Percentiles rank a stretch among this genome's conserved stretches.
These are phyloP conservation scores for Discoglossus pictus DNA, from an alignment of 2,797 vertebrate species.

Conservation along the genomic window DNA sequence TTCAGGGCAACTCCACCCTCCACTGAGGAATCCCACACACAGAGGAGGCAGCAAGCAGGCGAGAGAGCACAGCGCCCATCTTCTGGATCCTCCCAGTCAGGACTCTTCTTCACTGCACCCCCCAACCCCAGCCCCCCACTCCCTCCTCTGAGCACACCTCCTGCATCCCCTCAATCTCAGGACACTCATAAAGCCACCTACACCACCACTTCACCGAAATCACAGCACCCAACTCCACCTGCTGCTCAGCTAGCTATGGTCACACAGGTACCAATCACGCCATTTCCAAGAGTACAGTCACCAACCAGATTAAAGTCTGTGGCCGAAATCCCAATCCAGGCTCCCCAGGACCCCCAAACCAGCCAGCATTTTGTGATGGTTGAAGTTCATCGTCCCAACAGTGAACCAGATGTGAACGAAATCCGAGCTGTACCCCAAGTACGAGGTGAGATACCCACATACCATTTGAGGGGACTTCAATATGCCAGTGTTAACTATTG, in stretches of 20 bases:
- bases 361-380: slow-evolving; percentile 91
- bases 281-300: slow-evolving; percentile 91
- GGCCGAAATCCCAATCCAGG: slow-evolving; percentile 35
- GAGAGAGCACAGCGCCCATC: slow-evolving; percentile 76
- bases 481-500: too few species aligned
- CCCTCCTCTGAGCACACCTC: slow-evolving; percentile 55
- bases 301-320: slow-evolving; percentile 71
- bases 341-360: slow-evolving; percentile 56
- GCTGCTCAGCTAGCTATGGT: slow-evolving; percentile 77
- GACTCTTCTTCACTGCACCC: slow-evolving; percentile 82
- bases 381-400: slow-evolving; percentile 91
- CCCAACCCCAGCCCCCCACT: slow-evolving; percentile 60
- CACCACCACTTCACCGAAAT: slow-evolving; percentile 61
- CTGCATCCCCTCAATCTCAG: slow-evolving; percentile 51
- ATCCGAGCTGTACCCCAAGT: slow-evolving; percentile 88
- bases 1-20: slow-evolving; percentile 59
- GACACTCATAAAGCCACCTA: slow-evolving; percentile 60
- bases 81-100: slow-evolving; percentile 81
- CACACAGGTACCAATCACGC: slow-evolving; percentile 79
- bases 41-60: slow-evolving; percentile 63
- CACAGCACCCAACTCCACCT: slow-evolving; percentile 57
- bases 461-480: not conserved
- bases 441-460: slow-evolving; percentile 75
- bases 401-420: slow-evolving; percentile 93
- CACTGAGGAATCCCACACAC: slow-evolving; percentile 77